Percentiles rank a stretch among this genome's conserved stretches.
These are phyloP conservation scores for Pholis gunnellus DNA, from an alignment of 2,113 vertebrate genomes.

Conservation along the genomic window DNA sequence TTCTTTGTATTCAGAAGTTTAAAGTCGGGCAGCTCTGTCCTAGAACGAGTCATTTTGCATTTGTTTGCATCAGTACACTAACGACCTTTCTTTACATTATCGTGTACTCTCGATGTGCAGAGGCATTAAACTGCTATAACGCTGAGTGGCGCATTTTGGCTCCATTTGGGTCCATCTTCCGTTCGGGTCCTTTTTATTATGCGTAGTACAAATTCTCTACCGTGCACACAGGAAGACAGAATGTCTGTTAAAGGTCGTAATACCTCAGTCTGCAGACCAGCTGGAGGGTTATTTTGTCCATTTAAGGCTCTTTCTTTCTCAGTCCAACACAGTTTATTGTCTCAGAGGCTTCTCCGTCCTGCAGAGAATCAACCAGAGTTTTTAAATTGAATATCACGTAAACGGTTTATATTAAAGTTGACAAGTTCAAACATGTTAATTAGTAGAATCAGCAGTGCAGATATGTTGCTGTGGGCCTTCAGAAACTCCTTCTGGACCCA, in stretches of 20 bases:
- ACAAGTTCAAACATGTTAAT: background rate
- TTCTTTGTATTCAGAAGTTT: background rate
- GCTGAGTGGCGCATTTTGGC: background rate
- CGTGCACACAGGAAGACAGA: background rate
- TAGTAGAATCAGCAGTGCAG: constrained; percentile 12
- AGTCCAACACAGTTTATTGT: background rate
- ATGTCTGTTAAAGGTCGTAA: background rate
- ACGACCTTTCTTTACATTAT: background rate
- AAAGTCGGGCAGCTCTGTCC: background rate
- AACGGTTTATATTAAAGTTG: background rate
- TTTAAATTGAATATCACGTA: background rate
- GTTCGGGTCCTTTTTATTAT: background rate
- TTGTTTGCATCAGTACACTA: background rate
- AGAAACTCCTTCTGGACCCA: background rate
- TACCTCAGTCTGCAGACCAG: background rate
- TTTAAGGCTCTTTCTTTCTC: constrained; percentile 4
- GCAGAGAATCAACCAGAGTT: background rate
- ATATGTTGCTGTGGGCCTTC: background rate
- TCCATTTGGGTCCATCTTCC: background rate
- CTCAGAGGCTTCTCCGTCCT: background rate
- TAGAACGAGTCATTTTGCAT: background rate
- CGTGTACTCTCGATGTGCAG: background rate
- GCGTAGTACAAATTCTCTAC: background rate
- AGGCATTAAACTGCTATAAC: constrained; percentile 3
- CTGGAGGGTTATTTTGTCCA: background rate